A percentile compares a stretch with the other conserved stretches of the same genome.
These are phyloP conservation scores for Nerophis ophidion DNA, from an alignment of 2,113 vertebrate species.

Conservation along the genomic window DNA sequence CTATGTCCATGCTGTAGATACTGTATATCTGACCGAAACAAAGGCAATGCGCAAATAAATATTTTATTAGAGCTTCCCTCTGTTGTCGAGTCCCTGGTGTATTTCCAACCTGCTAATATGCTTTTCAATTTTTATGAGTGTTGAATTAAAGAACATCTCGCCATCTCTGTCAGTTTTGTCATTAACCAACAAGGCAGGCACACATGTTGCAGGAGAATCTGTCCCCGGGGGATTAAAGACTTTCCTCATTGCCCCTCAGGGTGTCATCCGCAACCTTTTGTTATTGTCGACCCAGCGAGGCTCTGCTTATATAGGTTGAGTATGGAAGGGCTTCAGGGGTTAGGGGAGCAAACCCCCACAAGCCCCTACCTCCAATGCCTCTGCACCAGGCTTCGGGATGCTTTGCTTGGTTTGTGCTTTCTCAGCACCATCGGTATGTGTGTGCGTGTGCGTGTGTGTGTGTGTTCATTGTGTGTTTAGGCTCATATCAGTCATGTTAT, in stretches of 20 bases:
- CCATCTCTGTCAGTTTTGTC: slow-evolving; percentile 39
- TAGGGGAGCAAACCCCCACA: slow-evolving; percentile 35
- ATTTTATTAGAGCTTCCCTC: slow-evolving; percentile 43
- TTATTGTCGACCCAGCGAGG: slow-evolving; percentile 48
- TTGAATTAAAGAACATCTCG: slow-evolving; percentile 39
- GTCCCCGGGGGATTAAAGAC: slow-evolving; percentile 43
- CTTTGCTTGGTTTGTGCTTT: slow-evolving; percentile 53
- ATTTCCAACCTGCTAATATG: slow-evolving; percentile 8
- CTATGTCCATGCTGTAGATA: slow-evolving; percentile 25
- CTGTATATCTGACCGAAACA: slow-evolving; percentile 32
- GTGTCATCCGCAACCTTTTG: slow-evolving; percentile 49
- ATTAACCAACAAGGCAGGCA: slow-evolving; percentile 24
- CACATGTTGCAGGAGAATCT: slow-evolving; percentile 33
- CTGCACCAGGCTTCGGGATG: slow-evolving; percentile 40
- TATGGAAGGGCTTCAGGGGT: slow-evolving; percentile 22
- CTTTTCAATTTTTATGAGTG: slow-evolving; percentile 16
- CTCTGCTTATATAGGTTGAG: slow-evolving; percentile 33
- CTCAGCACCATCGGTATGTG: slow-evolving; percentile 24
- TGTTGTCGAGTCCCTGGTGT: slow-evolving; percentile 15
- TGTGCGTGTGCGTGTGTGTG: slow-evolving; percentile 17
- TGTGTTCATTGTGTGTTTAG: slow-evolving; percentile 45
- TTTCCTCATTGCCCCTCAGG: slow-evolving; percentile 35
- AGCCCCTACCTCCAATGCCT: slow-evolving; percentile 35
- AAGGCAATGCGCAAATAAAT: slow-evolving; percentile 35
- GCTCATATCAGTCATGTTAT: slow-evolving; percentile 53